Evolutionary conservation across 2,888 invertebrate species (phyloP), one percentile per base, ranked within the genome.

Genomic region (Hyppa rectilinea): DNA sequence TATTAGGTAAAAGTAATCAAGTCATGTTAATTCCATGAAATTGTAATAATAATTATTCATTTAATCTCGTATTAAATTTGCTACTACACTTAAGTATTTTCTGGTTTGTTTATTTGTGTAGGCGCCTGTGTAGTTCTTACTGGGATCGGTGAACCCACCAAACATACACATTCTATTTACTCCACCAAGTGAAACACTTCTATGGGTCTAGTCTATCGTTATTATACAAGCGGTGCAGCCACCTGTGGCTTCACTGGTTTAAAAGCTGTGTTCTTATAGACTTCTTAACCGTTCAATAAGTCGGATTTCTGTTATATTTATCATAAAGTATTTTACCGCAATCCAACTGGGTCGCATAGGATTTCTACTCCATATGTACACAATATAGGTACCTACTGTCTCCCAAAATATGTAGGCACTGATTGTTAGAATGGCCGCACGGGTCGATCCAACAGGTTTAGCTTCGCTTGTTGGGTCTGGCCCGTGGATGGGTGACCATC

Each of bases 1-100:
- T 62, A 45, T 55, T 75, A 79, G 70, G 77, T 68, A 66, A 73
- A 64, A 73, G 43, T 68, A 60, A 50, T 71, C 29, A 14, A 67
- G 52, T 55, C 60, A 45, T 45, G 47, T 43, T 36, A 59, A 40
- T 67, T 49, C 40, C 55, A 31, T 72, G 34, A 67, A 67, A 55
- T 67, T 67, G 34, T 71, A 62, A 34, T 31, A 50, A 40, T 67
- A 52, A 17, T 68, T 55, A 23, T 36, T 61, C 43, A 14, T 50
- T 29, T 26, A 58, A 36, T 64, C 2, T 59, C 20, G 20, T 58
- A 76, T 50, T 55, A 71, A 71, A 71, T 66, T 63, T 69, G 36
- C 26, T 56, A 31, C 50, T 60, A 56, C 12, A 45, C 17, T 12
- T 75, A 78, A 9, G 38, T 71, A 49, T 50, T 7, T 40, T 29